Evolutionary conservation across 2,797 vertebrate genomes (phyloP).

Genomic region (Cuniculus paca): DNA sequence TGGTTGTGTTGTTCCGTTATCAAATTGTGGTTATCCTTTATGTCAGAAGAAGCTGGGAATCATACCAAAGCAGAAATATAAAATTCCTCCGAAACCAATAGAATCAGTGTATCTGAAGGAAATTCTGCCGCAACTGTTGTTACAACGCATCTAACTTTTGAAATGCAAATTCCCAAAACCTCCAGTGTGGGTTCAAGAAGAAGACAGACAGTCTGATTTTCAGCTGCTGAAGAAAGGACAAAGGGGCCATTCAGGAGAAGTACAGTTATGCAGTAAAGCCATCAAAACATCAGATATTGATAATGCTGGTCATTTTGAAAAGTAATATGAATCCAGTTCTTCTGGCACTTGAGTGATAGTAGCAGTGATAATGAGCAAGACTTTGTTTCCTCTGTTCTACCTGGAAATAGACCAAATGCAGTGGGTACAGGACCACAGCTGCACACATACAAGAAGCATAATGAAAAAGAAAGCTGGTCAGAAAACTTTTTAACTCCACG

Average conservation of each 20-base stretch:
- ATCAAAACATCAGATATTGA: slow-evolving; percentile 92
- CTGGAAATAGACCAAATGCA: slow-evolving; percentile 83
- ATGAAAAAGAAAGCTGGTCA: slow-evolving; percentile 76
- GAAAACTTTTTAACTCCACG: slow-evolving; percentile 37
- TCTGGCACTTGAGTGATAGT: slow-evolving; percentile 84
- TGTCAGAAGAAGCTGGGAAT: slow-evolving; percentile 94
- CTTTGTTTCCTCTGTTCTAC: slow-evolving; percentile 94
- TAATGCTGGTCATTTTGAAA: slow-evolving; percentile 83
- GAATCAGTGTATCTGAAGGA: slow-evolving; percentile 97
- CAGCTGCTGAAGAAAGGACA: slow-evolving; percentile 90
- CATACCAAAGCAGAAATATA: slow-evolving; percentile 95
- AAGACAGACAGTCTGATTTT: slow-evolving; percentile 92
- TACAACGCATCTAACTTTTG: slow-evolving; percentile 97
- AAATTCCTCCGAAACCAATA: slow-evolving; percentile 96
- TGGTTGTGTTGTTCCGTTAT: slow-evolving; percentile 95
- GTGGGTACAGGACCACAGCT: slow-evolving; percentile 84
- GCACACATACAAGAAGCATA: slow-evolving; percentile 59
- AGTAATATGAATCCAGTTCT: slow-evolving; percentile 65
- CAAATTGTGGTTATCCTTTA: slow-evolving; percentile 95
- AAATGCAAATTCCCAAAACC: slow-evolving; percentile 94
- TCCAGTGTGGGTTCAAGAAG: slow-evolving; percentile 94
- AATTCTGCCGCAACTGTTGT: slow-evolving; percentile 99
- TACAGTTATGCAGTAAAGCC: slow-evolving; percentile 88
- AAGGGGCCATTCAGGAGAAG: slow-evolving; percentile 94
- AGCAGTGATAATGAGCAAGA: slow-evolving; percentile 92